phyloP scores from a whole-genome alignment of 2,113 vertebrate species.

The Epinephelus lanceolatus region DNA sequence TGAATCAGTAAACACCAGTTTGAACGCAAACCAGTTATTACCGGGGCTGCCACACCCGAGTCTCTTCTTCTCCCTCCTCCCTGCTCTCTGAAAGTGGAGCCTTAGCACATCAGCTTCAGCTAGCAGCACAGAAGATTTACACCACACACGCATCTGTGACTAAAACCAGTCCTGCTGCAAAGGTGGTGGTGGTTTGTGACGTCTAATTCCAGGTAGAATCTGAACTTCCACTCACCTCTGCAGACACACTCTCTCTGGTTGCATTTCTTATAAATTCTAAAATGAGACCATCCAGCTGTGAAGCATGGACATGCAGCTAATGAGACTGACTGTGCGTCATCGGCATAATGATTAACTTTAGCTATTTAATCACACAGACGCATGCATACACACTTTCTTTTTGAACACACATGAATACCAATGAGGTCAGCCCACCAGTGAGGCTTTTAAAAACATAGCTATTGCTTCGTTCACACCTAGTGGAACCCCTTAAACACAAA shows the following conservation, averaged over 20 bases:
- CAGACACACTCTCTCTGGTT: background rate
- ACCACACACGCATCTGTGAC: background rate
- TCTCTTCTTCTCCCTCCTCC: conserved; percentile 6
- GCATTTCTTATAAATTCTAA: background rate
- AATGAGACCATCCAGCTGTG: conserved; percentile 4
- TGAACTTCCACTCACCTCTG: conserved; percentile 1
- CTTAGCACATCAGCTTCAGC: background rate
- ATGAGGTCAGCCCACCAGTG: background rate
- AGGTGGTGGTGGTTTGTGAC: background rate
- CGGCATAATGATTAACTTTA: background rate
- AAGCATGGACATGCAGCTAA: background rate
- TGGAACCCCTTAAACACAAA: no score
- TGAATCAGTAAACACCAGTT: conserved; percentile 74
- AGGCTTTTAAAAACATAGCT: background rate
- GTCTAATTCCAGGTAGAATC: background rate
- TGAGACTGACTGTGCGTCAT: background rate
- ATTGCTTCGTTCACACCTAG: no score
- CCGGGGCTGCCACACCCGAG: conserved; percentile 65
- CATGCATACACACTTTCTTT: background rate
- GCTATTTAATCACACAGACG: conserved; percentile 1
- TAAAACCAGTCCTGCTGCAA: background rate
- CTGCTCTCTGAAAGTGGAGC: conserved; percentile 8
- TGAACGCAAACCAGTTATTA: conserved; percentile 74
- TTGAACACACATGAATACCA: background rate
- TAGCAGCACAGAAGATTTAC: no score